Evolutionary conservation across 2,797 vertebrate species (phyloP), one percentile per base, ranked within the genome.

Genomic region (Parauchenoglanis punctatus): DNA sequence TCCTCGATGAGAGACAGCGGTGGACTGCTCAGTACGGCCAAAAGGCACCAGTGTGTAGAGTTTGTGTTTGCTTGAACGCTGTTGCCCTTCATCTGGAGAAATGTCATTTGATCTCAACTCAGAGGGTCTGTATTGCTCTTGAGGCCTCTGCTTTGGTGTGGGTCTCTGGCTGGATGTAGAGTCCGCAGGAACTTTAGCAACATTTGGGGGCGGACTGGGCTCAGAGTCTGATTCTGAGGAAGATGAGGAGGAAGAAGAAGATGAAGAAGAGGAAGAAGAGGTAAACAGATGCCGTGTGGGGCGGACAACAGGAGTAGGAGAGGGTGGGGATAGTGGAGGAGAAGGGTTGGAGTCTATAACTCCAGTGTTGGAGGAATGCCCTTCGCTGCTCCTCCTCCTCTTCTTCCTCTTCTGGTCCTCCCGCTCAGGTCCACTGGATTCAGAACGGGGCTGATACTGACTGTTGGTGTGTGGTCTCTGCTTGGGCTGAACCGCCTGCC

Each of bases 1-100:
- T 89, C 98, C 98, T 87, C 98, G 96, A 82, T 95, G 95, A 17
- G 94, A 93, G 13, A 89, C 61, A 0, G 88, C 87, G 86, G 97
- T 95, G 20, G 97, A 90, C 89, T 97, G 94, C 70, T 99, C 97
- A 40, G 96, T 95, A 88, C 97, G 97, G 72, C 99, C 98, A 75
- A 98, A 99, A 68, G 98, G 98, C 87, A 99, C 99, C 86, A 99
- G 93, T 6, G 98, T 99, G 94, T 99, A 99, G 93, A 98, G 97
- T 91, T 94, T 96, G 88, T 97, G 97, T 90, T 94, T 97, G 72
- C 95, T 95, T 88, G 95, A 95, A 85, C 95, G 95, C 92, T 95
- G 96, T 72, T 94, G 96, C 90, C 90, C 96, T 91, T 95, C 97
- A 90, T 90, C 93, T 90, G 94, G 91, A 91, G 94, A 94, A 94